Conservation (phyloP, 1,140 invertebrate genomes). For the Drosophila arawakana region DNA sequence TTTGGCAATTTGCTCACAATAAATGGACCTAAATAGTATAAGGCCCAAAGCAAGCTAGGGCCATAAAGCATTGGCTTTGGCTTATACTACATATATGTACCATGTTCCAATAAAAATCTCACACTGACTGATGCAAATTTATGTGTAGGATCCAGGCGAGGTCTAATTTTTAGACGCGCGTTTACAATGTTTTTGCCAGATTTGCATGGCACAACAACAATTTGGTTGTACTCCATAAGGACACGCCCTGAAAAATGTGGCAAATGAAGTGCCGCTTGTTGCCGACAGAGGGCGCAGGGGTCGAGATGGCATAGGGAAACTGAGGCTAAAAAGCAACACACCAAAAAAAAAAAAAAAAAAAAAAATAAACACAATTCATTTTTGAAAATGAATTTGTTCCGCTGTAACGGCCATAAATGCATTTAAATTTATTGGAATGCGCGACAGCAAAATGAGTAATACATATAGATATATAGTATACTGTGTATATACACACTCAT, state of each 20-base stretch:
- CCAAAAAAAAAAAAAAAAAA: conserved; percentile 35
- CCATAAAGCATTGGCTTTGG: conserved; percentile 72
- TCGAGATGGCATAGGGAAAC: too few species aligned
- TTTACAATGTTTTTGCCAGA: conserved; percentile 73
- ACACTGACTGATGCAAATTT: conserved; percentile 76
- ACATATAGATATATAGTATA: conserved; percentile 1
- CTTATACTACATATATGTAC: conserved; percentile 3
- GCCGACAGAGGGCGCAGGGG: neutral
- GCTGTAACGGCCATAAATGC: conserved; percentile 81
- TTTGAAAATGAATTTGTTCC: conserved; percentile 81
- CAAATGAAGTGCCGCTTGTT: conserved; percentile 24
- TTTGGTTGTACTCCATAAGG: conserved; percentile 34
- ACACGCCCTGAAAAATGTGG: conserved; percentile 46
- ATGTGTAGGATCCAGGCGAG: conserved; percentile 50
- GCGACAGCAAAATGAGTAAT: conserved; percentile 39
- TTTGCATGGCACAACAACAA: conserved; percentile 53
- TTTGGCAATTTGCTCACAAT: conserved; percentile 73
- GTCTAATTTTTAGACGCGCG: conserved; percentile 73
- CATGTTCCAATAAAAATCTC: conserved; percentile 57
- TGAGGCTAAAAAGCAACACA: conserved; percentile 20
- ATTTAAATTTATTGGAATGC: conserved; percentile 82
- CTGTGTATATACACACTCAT: neutral
- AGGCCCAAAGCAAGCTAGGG: conserved; percentile 25
- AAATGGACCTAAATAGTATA: conserved; percentile 52
- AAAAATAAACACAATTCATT: conserved; percentile 77